Evolutionary conservation across 2,113 vertebrate species (phyloP), one percentile per base, ranked within the genome.

Genomic region (Candoia aspera): DNA sequence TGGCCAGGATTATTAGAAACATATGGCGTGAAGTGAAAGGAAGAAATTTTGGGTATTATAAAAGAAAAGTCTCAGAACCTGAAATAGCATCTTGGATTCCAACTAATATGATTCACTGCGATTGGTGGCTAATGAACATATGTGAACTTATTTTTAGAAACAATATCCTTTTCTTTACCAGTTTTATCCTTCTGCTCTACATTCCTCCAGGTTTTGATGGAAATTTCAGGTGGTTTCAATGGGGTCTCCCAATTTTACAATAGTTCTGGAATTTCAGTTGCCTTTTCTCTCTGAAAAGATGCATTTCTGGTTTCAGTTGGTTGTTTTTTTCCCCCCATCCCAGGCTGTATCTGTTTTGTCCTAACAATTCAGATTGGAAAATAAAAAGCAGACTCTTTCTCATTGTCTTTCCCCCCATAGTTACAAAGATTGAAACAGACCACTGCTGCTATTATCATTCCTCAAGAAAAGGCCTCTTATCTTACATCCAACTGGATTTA

Each of bases 401-500:
- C 49, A 37, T 9, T 2, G 0, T 3, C 42, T 54, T 58, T 49
- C 55, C 91, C 85, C 93, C 88, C 90, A 90, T 84, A 62, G 84
- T 0, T 49, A 87, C 0, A 0, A 84, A 73, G 93, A 64, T 87
- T 86, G 87, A 90, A 89, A 87, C 0, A 93, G 57, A 92, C 12
- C 64, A 92, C 91, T 91, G 0, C 0, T 10, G 9, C 11, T 64
- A 60, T 88, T 11, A 21, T 89, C 42, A 85, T 91, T 86, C 33
- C 94, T 94, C 90, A 84, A 91, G 94, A 92, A 55, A 88, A 92
- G 87, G 79, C 24, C 1, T 8, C 57, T 23, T 46, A 62, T 94
- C 90, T 95, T 94, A 89, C 54, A 85, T 79, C 90, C 55, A 89
- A 91, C 4, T 1, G 73, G 62, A 85, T 91, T 95, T 90, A 53